Conservation (phyloP, 2,113 vertebrate genomes). For the Ranitomeya variabilis region DNA sequence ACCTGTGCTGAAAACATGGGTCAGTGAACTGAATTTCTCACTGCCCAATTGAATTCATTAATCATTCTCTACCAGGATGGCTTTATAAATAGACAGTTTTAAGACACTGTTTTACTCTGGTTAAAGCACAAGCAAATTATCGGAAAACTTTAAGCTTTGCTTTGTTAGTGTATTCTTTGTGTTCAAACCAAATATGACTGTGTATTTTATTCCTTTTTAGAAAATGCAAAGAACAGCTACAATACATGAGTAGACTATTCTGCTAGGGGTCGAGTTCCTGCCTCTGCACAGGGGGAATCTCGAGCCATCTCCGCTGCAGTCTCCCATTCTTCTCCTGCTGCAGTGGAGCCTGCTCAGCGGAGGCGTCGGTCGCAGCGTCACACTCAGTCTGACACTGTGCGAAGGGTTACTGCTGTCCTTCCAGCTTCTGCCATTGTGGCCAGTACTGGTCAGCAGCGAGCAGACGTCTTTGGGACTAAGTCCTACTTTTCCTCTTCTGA, state of each 20-base stretch:
- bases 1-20: conserved; percentile 79
- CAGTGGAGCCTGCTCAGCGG: no score
- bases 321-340: no score
- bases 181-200: neutral
- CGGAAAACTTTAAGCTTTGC: neutral
- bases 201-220: neutral
- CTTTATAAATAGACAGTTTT: conserved; percentile 74
- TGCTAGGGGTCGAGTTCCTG: no score
- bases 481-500: no score
- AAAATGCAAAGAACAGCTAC: neutral
- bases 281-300: no score
- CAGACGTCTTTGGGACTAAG: no score
- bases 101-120: conserved; percentile 71
- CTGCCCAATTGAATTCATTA: conserved; percentile 86
- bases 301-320: no score
- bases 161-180: neutral
- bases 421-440: no score
- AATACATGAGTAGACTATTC: neutral
- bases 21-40: conserved; percentile 77
- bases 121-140: conserved; percentile 61
- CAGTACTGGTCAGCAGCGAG: no score
- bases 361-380: no score
- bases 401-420: no score
- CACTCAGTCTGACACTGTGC: no score
- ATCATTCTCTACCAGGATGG: conserved; percentile 80